These are phyloP conservation scores for Pogonomyrmex barbatus DNA, from an alignment of 1,140 invertebrate genomes.

Conservation along the genomic window DNA sequence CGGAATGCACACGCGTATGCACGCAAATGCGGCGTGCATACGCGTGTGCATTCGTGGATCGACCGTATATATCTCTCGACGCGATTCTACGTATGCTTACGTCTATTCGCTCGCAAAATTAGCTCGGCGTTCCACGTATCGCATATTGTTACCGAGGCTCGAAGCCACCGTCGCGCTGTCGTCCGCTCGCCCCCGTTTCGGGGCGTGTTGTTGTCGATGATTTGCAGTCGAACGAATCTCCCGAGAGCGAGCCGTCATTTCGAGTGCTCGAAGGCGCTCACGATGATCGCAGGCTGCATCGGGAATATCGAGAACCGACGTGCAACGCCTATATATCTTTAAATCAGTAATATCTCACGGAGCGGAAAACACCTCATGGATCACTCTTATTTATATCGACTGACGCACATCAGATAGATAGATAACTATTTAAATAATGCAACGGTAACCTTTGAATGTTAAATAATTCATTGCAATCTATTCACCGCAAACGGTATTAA, in stretches of 20 bases:
- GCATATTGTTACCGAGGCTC: conserved; percentile 54
- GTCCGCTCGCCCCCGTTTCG: background rate
- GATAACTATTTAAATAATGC: background rate
- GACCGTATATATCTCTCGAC: conserved; percentile 19
- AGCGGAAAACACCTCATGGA: background rate
- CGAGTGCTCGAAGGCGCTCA: conserved; percentile 26
- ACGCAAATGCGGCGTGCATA: conserved; percentile 58
- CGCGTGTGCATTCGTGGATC: conserved; percentile 63
- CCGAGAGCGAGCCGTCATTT: conserved; percentile 29
- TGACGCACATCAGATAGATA: background rate
- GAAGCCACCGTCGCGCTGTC: background rate
- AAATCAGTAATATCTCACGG: background rate
- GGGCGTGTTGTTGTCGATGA: conserved; percentile 34
- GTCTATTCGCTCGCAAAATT: conserved; percentile 64
- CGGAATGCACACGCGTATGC: conserved; percentile 27
- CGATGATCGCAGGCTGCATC: conserved; percentile 1
- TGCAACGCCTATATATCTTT: conserved; percentile 2
- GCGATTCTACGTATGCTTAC: conserved; percentile 22
- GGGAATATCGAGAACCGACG: conserved; percentile 11
- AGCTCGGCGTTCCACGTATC: conserved; percentile 53
- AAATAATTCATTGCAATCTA: background rate
- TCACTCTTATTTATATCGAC: background rate
- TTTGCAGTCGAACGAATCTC: conserved; percentile 50
- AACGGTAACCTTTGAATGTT: background rate
- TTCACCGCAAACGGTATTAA: background rate